Evolutionary conservation across 2,797 vertebrate species (phyloP).

Genomic region (Thaleichthys pacificus): DNA sequence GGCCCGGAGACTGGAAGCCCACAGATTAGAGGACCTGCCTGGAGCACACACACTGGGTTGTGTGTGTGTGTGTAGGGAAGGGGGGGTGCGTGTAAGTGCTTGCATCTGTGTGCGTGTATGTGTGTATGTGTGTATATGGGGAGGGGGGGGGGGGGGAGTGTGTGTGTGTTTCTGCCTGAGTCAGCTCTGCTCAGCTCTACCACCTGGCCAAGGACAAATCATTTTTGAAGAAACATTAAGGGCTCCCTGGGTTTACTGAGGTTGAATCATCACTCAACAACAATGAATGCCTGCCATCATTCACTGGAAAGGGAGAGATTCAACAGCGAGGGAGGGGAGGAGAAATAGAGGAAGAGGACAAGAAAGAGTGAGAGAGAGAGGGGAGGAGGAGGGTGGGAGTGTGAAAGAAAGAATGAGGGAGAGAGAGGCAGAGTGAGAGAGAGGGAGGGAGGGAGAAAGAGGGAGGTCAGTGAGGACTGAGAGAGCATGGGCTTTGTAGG

Average conservation of each 20-base stretch:
- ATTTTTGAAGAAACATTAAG: background rate
- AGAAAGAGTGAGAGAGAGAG: background rate
- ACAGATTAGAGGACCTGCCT: constrained; percentile 69
- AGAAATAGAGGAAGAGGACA: background rate
- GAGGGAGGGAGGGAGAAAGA: too few species aligned
- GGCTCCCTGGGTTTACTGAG: background rate
- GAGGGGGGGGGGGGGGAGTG: background rate
- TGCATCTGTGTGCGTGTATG: constrained; percentile 11
- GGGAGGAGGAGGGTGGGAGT: background rate
- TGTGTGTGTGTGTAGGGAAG: constrained; percentile 14
- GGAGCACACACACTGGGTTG: constrained; percentile 51
- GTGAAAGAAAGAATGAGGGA: background rate
- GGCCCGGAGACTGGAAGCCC: constrained; percentile 50
- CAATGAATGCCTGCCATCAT: background rate
- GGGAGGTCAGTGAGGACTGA: background rate
- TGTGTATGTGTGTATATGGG: constrained; percentile 4
- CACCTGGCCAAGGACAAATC: constrained; percentile 2
- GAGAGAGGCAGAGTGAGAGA: background rate
- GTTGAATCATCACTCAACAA: background rate
- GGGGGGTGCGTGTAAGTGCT: background rate
- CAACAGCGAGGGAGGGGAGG: background rate
- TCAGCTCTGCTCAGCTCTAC: background rate
- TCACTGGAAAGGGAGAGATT: background rate
- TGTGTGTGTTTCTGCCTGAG: constrained; percentile 6
- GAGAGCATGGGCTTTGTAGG: background rate